Evolutionary conservation across 2,113 vertebrate species (phyloP).

Genomic region (Hippocampus zosterae): DNA sequence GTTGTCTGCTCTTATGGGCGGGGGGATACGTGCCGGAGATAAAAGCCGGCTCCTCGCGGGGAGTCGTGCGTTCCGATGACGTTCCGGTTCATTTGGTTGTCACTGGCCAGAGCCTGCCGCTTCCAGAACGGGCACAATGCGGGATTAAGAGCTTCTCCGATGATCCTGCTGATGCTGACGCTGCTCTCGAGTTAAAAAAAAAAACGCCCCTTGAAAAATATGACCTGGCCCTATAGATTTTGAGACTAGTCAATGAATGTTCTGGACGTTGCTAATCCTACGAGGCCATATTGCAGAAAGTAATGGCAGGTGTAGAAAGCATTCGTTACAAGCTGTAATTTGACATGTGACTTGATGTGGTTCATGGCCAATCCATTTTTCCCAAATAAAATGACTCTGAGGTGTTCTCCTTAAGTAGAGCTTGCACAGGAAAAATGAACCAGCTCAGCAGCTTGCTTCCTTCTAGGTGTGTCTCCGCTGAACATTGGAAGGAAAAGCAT

Average conservation of each 20-base stretch:
- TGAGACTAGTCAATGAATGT: too few relatives aligned
- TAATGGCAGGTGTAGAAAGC: not conserved
- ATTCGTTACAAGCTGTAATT: not conserved
- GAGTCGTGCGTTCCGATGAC: constrained; percentile 14
- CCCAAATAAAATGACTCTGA: not conserved
- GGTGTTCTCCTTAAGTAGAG: not conserved
- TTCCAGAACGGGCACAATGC: constrained; percentile 47
- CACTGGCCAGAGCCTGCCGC: constrained; percentile 45
- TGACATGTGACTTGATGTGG: not conserved
- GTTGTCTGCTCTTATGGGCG: not conserved
- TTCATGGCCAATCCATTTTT: not conserved
- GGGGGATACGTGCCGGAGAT: not conserved
- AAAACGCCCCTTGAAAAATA: constrained; percentile 21
- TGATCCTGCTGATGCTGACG: constrained; percentile 46
- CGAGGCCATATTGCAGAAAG: not conserved
- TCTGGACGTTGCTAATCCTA: too few relatives aligned
- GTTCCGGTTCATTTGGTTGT: constrained; percentile 44
- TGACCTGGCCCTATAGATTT: constrained; percentile 21
- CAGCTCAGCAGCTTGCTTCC: not conserved
- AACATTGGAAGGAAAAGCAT: not conserved
- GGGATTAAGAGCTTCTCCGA: constrained; percentile 59
- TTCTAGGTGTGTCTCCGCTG: not conserved
- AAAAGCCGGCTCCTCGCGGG: not conserved
- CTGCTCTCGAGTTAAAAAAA: constrained; percentile 53
- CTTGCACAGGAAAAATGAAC: not conserved